Base-by-base conservation (phyloP, 2,113 vertebrate species). In the Hypomesus transpacificus region DNA sequence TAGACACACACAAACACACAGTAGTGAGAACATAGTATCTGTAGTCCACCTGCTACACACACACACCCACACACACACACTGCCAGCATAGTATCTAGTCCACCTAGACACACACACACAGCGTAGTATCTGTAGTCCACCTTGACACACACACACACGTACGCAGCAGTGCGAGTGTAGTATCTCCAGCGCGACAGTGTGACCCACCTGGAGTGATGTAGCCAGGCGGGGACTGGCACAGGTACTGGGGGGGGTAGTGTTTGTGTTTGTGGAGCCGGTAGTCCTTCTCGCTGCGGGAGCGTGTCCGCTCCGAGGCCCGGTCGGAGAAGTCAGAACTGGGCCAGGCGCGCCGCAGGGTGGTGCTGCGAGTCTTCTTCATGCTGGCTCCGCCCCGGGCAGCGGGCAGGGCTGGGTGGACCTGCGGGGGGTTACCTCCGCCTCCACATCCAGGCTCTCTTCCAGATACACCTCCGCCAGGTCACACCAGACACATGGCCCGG, bases 311-410 rank as follows among this genome's bases (percentile, higher is more conserved):
- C 2, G 94, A 94, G 90, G 92, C 90, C 87, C 94, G 92, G 90
- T 96, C 95, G 0, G 95, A 95, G 87, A 96, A 94, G 86, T 97
- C 95, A 34, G 95, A 93, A 89, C 95, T 97, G 84, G 94, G 94
- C 95, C 95, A 97, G 82, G 93, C 94, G 77, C 94, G 89, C 86
- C 94, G 91, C 85, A 97, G 89, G 76, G 93, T 95, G 82, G 93
- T 94, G 83, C 95, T 95, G 89, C 93, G 91, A 11, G 94, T 95
- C 91, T 96, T 97, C 94, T 97, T 96, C 95, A 97, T 97, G 28
- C 31, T 39, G 8, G 17, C 18, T 34, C 28, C 13, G 68, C 46
- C 16, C 21, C 60, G 67, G 14, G 20, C 5, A 54, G 52, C 1
- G 7, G 54, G 22, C 14, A 60, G 61, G 39, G 16, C 14, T 62